A percentile compares a stretch with the other conserved stretches of the same genome.
phyloP scores from a whole-genome alignment of 2,113 vertebrate genomes.

The Stigmatopora argus region DNA sequence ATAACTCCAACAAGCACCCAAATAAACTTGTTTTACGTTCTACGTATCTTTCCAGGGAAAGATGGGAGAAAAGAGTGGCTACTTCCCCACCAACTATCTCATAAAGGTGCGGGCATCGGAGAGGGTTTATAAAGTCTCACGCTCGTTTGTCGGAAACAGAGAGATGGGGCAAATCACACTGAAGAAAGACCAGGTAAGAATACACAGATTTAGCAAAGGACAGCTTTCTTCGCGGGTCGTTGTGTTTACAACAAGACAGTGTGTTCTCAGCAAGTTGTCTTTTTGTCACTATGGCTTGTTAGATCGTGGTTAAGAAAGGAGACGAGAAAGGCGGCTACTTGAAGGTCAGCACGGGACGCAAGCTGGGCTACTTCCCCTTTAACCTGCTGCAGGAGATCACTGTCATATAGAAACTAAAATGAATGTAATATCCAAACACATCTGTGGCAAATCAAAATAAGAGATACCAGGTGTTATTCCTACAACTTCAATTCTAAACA shows the following conservation, averaged over 20 bases:
- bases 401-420: conserved; percentile 33
- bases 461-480: not conserved
- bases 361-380: conserved; percentile 89
- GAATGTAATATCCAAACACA: not conserved
- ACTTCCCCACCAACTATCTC: conserved; percentile 90
- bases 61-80: conserved; percentile 87
- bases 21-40: not conserved
- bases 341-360: conserved; percentile 93
- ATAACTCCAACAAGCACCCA: too few species aligned
- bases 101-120: conserved; percentile 88
- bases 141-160: conserved; percentile 90
- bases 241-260: not conserved
- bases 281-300: conserved; percentile 22
- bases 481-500: not conserved
- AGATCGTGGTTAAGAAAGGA: conserved; percentile 97
- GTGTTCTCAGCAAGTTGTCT: not conserved
- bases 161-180: conserved; percentile 95
- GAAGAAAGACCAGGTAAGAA: conserved; percentile 89
- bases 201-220: not conserved
- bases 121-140: conserved; percentile 81
- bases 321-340: conserved; percentile 90
- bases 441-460: not conserved
- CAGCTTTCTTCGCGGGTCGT: not conserved
- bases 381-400: conserved; percentile 87
- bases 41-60: conserved; percentile 74